These are phyloP conservation scores for Onychomys torridus DNA, from an alignment of 2,797 vertebrate genomes.

Conservation along the genomic window DNA sequence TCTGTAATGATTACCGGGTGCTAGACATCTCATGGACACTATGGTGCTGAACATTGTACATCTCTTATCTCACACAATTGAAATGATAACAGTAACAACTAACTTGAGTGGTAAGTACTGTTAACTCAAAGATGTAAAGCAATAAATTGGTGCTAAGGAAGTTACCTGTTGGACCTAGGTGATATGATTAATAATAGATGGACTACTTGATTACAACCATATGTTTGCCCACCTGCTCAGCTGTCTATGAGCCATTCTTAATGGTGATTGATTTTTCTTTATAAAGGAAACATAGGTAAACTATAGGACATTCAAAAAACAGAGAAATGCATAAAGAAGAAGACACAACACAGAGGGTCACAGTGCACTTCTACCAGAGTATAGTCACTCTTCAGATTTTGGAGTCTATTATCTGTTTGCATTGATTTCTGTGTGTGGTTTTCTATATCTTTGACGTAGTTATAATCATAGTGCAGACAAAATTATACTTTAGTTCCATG, in stretches of 20 bases:
- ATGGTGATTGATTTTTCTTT: conserved; percentile 44
- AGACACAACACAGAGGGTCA: neutral
- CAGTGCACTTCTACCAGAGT: neutral
- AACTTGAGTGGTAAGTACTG: neutral
- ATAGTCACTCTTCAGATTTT: conserved; percentile 5
- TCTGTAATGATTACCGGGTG: neutral
- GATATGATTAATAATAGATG: neutral
- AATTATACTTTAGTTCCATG: neutral
- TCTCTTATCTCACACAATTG: neutral
- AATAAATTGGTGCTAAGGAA: neutral
- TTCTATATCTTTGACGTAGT: neutral
- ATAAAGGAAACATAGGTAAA: conserved; percentile 25
- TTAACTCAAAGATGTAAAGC: neutral
- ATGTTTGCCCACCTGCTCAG: too few relatives aligned
- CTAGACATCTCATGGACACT: neutral
- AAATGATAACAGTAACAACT: neutral
- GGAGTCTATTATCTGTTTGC: neutral
- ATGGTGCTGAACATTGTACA: neutral
- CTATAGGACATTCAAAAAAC: conserved; percentile 23
- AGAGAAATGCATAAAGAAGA: conserved; percentile 10
- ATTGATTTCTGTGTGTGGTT: neutral
- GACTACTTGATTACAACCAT: neutral
- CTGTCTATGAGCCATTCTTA: neutral
- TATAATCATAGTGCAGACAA: neutral
- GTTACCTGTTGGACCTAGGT: neutral